Conservation (phyloP, 1,140 invertebrate species). For the Lepidurus arcticus region DNA sequence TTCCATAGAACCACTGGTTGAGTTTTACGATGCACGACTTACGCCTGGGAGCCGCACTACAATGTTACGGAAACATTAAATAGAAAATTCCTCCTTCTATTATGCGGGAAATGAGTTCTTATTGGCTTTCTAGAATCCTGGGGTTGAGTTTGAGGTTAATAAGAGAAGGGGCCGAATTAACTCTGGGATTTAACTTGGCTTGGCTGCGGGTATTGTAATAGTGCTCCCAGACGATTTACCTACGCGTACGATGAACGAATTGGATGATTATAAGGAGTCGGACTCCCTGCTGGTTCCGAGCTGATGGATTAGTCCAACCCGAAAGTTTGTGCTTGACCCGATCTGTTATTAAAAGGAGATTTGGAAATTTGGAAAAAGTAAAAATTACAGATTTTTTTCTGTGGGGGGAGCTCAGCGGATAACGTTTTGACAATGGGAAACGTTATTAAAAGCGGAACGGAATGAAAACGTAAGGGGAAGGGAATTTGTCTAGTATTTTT, state of each 20-base stretch:
- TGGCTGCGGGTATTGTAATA: background rate
- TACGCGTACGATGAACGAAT: background rate
- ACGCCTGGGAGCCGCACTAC: background rate
- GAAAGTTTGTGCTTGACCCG: background rate
- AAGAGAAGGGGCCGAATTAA: no score
- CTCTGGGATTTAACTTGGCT: no score
- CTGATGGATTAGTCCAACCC: background rate
- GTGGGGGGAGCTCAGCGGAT: background rate
- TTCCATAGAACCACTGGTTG: background rate
- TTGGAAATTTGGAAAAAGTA: background rate
- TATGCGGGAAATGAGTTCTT: background rate
- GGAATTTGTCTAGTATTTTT: background rate
- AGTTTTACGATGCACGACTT: background rate
- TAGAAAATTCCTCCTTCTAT: background rate
- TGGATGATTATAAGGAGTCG: background rate
- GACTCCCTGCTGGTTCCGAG: background rate
- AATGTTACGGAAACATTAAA: background rate
- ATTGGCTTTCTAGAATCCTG: background rate
- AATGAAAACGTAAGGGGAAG: background rate
- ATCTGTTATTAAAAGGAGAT: background rate
- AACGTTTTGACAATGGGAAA: background rate
- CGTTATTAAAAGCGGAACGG: constrained; percentile 13
- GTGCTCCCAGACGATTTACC: background rate
- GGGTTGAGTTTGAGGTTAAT: no score
- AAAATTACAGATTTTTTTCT: background rate